Evolutionary conservation across 2,113 vertebrate genomes (phyloP).

Genomic region (Picathartes gymnocephalus): DNA sequence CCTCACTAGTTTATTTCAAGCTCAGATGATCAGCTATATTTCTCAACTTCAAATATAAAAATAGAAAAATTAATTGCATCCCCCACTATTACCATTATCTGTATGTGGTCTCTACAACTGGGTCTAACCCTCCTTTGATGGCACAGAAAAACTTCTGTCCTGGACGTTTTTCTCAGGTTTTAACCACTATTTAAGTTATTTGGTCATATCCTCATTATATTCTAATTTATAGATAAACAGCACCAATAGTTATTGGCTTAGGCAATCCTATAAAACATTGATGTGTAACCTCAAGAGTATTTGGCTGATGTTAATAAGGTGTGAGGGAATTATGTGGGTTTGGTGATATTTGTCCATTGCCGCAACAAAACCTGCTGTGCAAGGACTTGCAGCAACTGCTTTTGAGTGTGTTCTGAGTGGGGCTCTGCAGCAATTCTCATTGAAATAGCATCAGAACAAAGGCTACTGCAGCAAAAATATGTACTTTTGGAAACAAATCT

Average conservation of each 20-base stretch:
- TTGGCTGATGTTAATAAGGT: neutral
- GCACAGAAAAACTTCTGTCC: neutral
- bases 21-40: neutral
- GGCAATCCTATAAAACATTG: neutral
- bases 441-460: neutral
- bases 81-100: neutral
- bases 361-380: neutral
- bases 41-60: neutral
- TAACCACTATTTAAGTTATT: neutral
- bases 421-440: neutral
- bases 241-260: neutral
- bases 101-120: neutral
- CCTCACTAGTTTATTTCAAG: neutral
- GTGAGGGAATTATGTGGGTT: neutral
- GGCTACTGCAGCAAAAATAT: neutral
- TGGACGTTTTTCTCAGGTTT: neutral
- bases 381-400: neutral
- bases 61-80: neutral
- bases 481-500: neutral
- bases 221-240: neutral
- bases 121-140: neutral
- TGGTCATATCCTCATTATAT: neutral
- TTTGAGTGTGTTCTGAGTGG: neutral
- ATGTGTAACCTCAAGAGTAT: neutral
- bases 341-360: neutral